A percentile compares a stretch with the other conserved stretches of the same genome.
Conservation (phyloP, 2,113 vertebrate species). For the Saguinus midas region DNA sequence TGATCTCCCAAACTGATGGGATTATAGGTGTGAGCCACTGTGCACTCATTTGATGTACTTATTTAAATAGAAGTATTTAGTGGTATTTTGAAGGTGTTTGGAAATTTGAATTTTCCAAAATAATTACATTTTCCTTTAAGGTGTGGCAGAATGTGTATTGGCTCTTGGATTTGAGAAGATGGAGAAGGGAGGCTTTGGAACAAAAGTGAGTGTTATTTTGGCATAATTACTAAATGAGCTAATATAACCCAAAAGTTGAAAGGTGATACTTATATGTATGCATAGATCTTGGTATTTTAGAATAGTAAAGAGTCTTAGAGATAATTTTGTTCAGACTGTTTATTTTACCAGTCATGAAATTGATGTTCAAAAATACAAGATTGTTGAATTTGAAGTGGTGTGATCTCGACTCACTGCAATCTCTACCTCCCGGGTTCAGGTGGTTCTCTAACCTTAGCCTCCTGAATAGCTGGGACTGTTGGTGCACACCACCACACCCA, state of each 20-base stretch:
- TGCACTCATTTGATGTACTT: not conserved
- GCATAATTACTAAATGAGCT: not conserved
- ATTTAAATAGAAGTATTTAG: slow-evolving; percentile 41
- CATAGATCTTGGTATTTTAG: slow-evolving; percentile 15
- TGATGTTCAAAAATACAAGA: not conserved
- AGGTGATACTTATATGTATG: not conserved
- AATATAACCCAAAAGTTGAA: not conserved
- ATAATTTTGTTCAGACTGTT: not conserved
- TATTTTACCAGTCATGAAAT: not conserved
- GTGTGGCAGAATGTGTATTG: slow-evolving; percentile 92
- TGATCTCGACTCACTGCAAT: not conserved
- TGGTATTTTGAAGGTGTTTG: slow-evolving; percentile 12
- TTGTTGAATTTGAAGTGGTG: not conserved
- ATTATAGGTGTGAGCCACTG: not conserved
- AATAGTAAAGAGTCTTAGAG: not conserved
- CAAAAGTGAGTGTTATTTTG: slow-evolving; percentile 82
- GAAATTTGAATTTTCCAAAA: slow-evolving; percentile 42
- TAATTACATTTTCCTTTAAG: slow-evolving; percentile 82
- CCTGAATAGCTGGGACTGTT: not conserved
- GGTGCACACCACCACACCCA: not conserved
- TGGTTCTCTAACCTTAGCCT: not conserved
- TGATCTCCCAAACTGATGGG: not conserved
- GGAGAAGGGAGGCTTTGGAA: slow-evolving; percentile 86
- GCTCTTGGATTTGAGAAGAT: slow-evolving; percentile 98
- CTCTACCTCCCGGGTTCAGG: not conserved